Conservation (phyloP, 1,140 invertebrate species). For the Scaptomyza graminum region DNA sequence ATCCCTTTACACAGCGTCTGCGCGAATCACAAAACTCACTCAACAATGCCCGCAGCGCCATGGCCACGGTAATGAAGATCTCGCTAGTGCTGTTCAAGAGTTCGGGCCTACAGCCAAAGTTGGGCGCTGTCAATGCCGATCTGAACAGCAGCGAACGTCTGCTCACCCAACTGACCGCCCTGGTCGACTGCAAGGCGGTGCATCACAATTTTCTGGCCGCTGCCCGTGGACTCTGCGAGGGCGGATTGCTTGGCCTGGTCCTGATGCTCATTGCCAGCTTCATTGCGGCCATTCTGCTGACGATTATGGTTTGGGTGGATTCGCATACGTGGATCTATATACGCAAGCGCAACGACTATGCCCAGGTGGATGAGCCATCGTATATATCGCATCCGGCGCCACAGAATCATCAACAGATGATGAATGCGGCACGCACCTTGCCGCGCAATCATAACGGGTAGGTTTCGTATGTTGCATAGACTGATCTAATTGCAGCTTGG, state of each 20-base stretch:
- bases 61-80: slow-evolving; percentile 82
- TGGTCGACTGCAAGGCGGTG: slow-evolving; percentile 91
- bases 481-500: slow-evolving; percentile 54
- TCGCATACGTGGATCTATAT: slow-evolving; percentile 98
- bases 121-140: slow-evolving; percentile 89
- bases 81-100: slow-evolving; percentile 82
- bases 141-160: slow-evolving; percentile 88
- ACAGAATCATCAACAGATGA: slow-evolving; percentile 83
- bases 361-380: slow-evolving; percentile 82
- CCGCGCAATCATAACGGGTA: slow-evolving; percentile 84
- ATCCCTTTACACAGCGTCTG: slow-evolving; percentile 91
- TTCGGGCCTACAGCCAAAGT: slow-evolving; percentile 87
- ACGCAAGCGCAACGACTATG: slow-evolving; percentile 87
- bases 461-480: slow-evolving; percentile 51
- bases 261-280: slow-evolving; percentile 94
- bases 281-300: slow-evolving; percentile 93
- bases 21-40: slow-evolving; percentile 90
- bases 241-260: slow-evolving; percentile 91
- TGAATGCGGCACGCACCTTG: slow-evolving; percentile 81
- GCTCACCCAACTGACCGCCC: slow-evolving; percentile 86
- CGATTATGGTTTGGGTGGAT: slow-evolving; percentile 95
- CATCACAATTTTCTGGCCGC: slow-evolving; percentile 92
- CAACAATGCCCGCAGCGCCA: slow-evolving; percentile 86
- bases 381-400: slow-evolving; percentile 82
- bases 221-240: slow-evolving; percentile 91